A percentile compares a stretch with the other conserved stretches of the same genome.
Evolutionary conservation across 2,888 invertebrate genomes (phyloP).

Genomic region (Incurvaria masculella): DNA sequence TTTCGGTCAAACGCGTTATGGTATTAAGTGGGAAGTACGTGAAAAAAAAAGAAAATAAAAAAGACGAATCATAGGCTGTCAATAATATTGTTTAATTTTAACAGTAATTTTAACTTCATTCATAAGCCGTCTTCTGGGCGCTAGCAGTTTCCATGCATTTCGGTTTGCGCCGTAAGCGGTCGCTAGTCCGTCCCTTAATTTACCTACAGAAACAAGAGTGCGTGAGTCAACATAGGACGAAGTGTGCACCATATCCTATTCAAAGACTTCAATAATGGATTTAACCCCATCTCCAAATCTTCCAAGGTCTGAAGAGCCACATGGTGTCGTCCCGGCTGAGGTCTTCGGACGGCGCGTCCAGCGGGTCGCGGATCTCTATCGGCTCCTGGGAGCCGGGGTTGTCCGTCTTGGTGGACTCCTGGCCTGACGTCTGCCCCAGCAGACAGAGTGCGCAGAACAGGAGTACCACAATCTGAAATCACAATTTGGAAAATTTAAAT

Average conservation of each 20-base stretch:
- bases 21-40: background rate
- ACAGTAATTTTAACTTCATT: slow-evolving; percentile 37
- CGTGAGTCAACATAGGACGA: too few species aligned
- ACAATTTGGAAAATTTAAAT: too few species aligned
- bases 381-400: slow-evolving; percentile 14
- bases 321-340: slow-evolving; percentile 22
- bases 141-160: slow-evolving; percentile 6
- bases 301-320: slow-evolving; percentile 32
- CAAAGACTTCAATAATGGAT: background rate
- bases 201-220: too few species aligned
- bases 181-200: too few species aligned
- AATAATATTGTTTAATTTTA: slow-evolving; percentile 34
- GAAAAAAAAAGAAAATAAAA: slow-evolving; percentile 17
- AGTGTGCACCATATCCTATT: too few species aligned
- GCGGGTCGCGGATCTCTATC: slow-evolving; percentile 21
- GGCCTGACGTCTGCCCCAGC: too few species aligned
- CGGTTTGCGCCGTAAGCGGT: too few species aligned
- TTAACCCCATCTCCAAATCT: slow-evolving; percentile 33
- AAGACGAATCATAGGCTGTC: slow-evolving; percentile 16
- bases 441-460: too few species aligned
- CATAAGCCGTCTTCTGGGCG: slow-evolving; percentile 26
- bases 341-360: slow-evolving; percentile 19
- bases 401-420: too few species aligned
- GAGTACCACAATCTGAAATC: too few species aligned
- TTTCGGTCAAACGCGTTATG: background rate